Evolutionary conservation across 2,888 invertebrate species (phyloP), one percentile per base, ranked within the genome.

Genomic region (Phaedon cochleariae): DNA sequence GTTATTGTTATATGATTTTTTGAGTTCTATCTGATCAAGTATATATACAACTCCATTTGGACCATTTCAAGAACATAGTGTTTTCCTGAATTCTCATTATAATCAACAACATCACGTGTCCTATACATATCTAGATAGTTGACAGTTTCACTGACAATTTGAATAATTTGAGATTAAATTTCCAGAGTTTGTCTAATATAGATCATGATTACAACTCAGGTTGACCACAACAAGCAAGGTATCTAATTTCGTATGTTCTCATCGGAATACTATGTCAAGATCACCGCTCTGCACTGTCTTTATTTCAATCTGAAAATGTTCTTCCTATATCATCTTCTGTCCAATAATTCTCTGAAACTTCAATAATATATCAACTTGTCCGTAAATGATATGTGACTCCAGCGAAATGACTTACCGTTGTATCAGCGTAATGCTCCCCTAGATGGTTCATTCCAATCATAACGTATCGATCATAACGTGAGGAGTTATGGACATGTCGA

Each of bases 381-480:
- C 61, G 65, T 69, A 67, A 69, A 67, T 69, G 67, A 69, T 67
- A 62, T 67, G 69, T 59, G 54, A 66, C 64, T 57, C 37, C 20
- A 51, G 61, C 55, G 59, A 64, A 67, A 62, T n/a, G 59, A 64
- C 60, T 63, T 62, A 64, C 59, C 59, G 46, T 63, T 69, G 60
- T 66, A 64, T 64, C 60, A 63, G 55, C 26, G 64, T 67, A 64
- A 68, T 64, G 64, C 62, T 66, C 62, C 70, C 68, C 68, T 65
- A 48, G 64, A 64, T 62, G 62, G 54, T 59, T 63, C 54, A 45
- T 55, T 62, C 64, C 65, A 66, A 69, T 71, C 71, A 73, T 73
- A 70, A 34, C 34, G 3, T 10, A 34, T 34, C 12, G 34, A 34
- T 34, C 34, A 34, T 1, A 34, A n/a, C n/a, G n/a, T n/a, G n/a